Conservation (phyloP, 23 tunicate genomes). For the Trididemnum clinides region DNA sequence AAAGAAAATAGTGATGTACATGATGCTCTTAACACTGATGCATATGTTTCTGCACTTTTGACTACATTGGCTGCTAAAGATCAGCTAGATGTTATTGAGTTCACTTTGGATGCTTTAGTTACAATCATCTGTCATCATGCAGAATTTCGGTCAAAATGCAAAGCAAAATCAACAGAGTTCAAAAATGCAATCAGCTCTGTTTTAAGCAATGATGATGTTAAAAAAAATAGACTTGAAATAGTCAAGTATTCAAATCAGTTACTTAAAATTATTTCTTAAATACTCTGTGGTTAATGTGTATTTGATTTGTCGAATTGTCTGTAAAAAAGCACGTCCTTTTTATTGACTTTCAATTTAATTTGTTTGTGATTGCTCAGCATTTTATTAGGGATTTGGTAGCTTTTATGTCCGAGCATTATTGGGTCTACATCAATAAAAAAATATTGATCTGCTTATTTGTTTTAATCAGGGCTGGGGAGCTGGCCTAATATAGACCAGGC, state of each 20-base stretch:
- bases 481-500: too few species aligned
- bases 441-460: too few species aligned
- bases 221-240: background rate
- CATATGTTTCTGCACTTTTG: background rate
- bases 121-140: background rate
- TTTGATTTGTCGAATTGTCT: too few species aligned
- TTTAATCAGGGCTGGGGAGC: too few species aligned
- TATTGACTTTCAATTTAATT: too few species aligned
- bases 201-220: background rate
- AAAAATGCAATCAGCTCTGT: background rate
- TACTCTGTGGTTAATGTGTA: too few species aligned
- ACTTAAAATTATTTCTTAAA: background rate
- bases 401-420: too few species aligned
- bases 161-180: background rate
- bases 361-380: too few species aligned
- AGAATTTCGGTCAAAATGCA: conserved; percentile 5
- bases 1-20: conserved; percentile 34
- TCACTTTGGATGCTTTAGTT: background rate
- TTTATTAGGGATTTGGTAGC: too few species aligned
- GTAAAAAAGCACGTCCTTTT: too few species aligned
- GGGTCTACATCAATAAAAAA: too few species aligned
- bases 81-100: conserved; percentile 15
- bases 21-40: background rate
- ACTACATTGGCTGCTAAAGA: background rate
- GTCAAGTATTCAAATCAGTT: background rate